Percentiles rank a stretch among this genome's conserved stretches.
Conservation (phyloP, 2,888 invertebrate species). For the Dasysyrphus tricinctus region DNA sequence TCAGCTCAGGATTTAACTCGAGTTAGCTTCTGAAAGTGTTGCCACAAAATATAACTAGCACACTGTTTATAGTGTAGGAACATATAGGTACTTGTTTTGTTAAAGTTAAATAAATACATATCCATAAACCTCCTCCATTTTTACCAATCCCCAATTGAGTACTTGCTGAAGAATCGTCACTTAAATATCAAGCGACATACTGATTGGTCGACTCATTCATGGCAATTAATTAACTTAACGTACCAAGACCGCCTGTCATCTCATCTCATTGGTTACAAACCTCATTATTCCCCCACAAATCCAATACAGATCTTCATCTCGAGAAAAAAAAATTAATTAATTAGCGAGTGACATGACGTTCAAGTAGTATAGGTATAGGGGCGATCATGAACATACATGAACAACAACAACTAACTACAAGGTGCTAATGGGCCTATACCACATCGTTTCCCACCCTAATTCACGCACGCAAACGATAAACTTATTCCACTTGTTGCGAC, state of each 20-base stretch:
- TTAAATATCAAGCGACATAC: slow-evolving; percentile 33
- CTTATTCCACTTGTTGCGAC: slow-evolving; percentile 30
- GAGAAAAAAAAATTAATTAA: slow-evolving; percentile 55
- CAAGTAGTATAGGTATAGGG: slow-evolving; percentile 34
- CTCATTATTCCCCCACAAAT: slow-evolving; percentile 43
- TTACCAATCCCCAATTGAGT: background rate
- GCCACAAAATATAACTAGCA: no score
- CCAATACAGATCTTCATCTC: slow-evolving; percentile 2
- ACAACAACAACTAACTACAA: slow-evolving; percentile 64
- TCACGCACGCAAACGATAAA: slow-evolving; percentile 35
- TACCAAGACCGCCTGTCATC: slow-evolving; percentile 64
- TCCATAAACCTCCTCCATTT: background rate
- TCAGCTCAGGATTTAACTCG: no score
- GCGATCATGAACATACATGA: slow-evolving; percentile 56
- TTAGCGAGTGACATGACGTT: slow-evolving; percentile 67
- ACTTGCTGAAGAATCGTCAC: background rate
- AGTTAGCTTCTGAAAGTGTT: no score
- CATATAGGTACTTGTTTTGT: background rate
- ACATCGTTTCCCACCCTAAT: slow-evolving; percentile 70
- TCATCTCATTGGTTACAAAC: slow-evolving; percentile 59
- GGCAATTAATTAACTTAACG: slow-evolving; percentile 58
- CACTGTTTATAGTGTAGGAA: background rate
- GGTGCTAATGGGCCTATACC: slow-evolving; percentile 63
- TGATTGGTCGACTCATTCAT: slow-evolving; percentile 58
- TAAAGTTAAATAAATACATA: background rate